Evolutionary conservation across 2,888 invertebrate genomes (phyloP).

Genomic region (Agriopis aurantiaria): DNA sequence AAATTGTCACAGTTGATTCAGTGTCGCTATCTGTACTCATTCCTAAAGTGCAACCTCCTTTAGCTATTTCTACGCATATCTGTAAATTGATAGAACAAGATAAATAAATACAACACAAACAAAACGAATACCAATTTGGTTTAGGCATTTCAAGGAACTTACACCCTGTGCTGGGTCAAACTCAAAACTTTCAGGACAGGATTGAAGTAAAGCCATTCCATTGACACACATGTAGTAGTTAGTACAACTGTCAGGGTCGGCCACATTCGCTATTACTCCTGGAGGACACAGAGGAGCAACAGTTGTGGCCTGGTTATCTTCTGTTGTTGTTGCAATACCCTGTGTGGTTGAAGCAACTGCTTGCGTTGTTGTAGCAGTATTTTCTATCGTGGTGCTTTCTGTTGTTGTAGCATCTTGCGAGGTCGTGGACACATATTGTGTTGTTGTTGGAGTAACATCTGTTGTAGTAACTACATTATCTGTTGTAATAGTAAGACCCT

Average conservation of each 20-base stretch:
- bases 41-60: slow-evolving; percentile 28
- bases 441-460: not conserved
- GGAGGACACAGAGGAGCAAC: slow-evolving; percentile 8
- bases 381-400: not conserved
- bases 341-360: not conserved
- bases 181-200: slow-evolving; percentile 2
- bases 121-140: too few relatives aligned
- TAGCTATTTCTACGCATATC: slow-evolving; percentile 22
- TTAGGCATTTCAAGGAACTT: not conserved
- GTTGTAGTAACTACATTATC: not conserved
- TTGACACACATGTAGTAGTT: slow-evolving; percentile 3
- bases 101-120: not conserved
- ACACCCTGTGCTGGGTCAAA: slow-evolving; percentile 8
- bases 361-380: not conserved
- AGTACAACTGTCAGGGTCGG: slow-evolving; percentile 6
- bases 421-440: not conserved
- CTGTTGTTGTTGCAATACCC: slow-evolving; percentile 5
- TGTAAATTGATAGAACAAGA: not conserved
- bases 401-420: not conserved
- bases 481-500: not conserved
- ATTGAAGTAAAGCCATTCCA: slow-evolving; percentile 2
- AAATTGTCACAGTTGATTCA: slow-evolving; percentile 26
- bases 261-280: slow-evolving; percentile 3
- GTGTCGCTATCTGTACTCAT: not conserved
- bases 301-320: slow-evolving; percentile 1